These are phyloP conservation scores for Holotrichia oblita DNA, from an alignment of 1,140 invertebrate genomes.

Conservation along the genomic window DNA sequence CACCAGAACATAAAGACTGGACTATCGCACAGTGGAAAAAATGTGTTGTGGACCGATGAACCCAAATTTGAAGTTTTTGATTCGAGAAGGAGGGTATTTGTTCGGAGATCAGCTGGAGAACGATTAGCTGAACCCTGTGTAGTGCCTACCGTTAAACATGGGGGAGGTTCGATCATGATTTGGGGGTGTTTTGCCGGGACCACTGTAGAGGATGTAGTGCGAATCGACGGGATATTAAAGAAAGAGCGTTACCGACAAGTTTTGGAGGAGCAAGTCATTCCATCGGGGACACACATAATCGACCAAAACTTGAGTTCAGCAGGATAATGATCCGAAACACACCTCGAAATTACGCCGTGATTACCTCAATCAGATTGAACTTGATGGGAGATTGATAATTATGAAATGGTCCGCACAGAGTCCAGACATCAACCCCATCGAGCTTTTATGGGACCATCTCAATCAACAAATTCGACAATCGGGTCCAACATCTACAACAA, in stretches of 20 bases:
- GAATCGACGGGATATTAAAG: slow-evolving; percentile 49
- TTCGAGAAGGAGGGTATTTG: slow-evolving; percentile 42
- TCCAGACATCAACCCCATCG: too few relatives aligned
- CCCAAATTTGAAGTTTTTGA: slow-evolving; percentile 38
- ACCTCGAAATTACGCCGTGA: not conserved
- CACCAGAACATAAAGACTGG: slow-evolving; percentile 1
- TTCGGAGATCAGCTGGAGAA: slow-evolving; percentile 49
- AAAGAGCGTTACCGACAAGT: too few relatives aligned
- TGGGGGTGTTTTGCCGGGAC: slow-evolving; percentile 57
- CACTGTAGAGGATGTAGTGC: not conserved
- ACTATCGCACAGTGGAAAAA: slow-evolving; percentile 36
- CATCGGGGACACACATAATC: slow-evolving; percentile 36
- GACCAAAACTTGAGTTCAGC: slow-evolving; percentile 40
- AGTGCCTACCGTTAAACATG: slow-evolving; percentile 53
- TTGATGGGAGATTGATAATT: not conserved
- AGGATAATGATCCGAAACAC: slow-evolving; percentile 43
- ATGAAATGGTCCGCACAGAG: too few relatives aligned
- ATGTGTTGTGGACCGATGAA: slow-evolving; percentile 41
- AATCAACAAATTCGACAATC: too few relatives aligned
- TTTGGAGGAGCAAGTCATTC: slow-evolving; percentile 40
- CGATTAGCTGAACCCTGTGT: slow-evolving; percentile 48
- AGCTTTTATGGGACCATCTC: too few relatives aligned
- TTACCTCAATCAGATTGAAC: not conserved
- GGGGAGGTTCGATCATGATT: slow-evolving; percentile 53
- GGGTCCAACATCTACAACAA: too few relatives aligned